Evolutionary conservation across 2,113 vertebrate species (phyloP).

Genomic region (Oxyura jamaicensis): DNA sequence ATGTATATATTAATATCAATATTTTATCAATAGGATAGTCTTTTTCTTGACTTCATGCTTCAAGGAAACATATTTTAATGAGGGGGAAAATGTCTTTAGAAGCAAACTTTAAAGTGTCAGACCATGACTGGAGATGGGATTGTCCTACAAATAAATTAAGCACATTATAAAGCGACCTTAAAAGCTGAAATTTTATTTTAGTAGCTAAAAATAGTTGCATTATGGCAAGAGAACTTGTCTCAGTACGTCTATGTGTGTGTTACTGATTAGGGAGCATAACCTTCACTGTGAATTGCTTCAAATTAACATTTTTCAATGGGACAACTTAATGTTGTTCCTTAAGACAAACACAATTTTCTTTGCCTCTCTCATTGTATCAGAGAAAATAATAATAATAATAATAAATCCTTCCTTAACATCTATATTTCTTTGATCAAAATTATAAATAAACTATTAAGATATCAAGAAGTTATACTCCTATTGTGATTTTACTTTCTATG

Average conservation of each 20-base stretch:
- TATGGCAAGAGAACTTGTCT: background rate
- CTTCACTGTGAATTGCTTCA: background rate
- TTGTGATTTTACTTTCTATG: background rate
- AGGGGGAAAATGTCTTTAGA: background rate
- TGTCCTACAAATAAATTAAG: background rate
- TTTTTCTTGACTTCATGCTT: background rate
- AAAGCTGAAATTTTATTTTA: background rate
- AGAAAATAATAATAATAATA: background rate
- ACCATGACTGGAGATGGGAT: background rate
- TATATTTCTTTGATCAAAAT: background rate
- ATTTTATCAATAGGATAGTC: background rate
- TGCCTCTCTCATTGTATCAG: background rate
- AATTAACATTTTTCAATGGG: background rate
- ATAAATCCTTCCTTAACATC: background rate
- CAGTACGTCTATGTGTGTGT: background rate
- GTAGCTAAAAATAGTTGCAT: background rate
- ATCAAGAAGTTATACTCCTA: background rate
- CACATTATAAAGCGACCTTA: background rate
- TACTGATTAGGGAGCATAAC: background rate
- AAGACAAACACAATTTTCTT: background rate
- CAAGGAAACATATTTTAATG: background rate
- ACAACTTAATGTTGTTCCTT: background rate
- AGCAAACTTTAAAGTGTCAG: background rate
- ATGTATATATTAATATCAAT: background rate
- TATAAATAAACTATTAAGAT: background rate